Evolutionary conservation across 2,888 invertebrate species (phyloP), one percentile per base, ranked within the genome.

Genomic region (Chouioia cunea): DNA sequence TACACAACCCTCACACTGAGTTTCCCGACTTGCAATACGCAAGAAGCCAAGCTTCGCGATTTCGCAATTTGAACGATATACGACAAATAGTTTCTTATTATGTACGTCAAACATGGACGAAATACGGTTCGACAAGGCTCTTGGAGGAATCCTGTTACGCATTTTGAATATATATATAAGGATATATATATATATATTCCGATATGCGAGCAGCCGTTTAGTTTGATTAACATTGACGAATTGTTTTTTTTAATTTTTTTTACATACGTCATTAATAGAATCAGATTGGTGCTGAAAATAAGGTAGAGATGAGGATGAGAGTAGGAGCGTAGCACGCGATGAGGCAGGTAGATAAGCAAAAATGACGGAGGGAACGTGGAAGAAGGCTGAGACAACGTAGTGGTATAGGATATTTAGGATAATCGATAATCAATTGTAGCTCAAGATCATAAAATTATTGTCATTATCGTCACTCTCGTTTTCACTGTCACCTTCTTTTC

Each of bases 171-270:
- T 84, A 84, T n/a, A n/a, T n/a, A n/a, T n/a, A n/a, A n/a, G 81
- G 83, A 82, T 83, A 82, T 84, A 84, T 85, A 83, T 85, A 83
- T 85, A 84, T 85, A 83, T 82, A 85, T 81, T n/a, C n/a, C n/a
- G 10, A 36, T 36, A 60, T 16, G 16, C 52, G 48, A 62, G 52
- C 52, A 81, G 81, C 83, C 81, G 81, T 82, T 84, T 83, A 84
- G 81, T 82, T 71, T 65, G 82, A 83, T 82, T 83, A 50, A 82
- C 82, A 82, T 57, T 79, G 81, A 83, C 76, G 80, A 82, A 60
- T 68, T 84, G 83, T 83, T 84, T 85, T 83, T 79, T 83, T 83
- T 83, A 81, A 81, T 82, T 83, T 82, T 81, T 47, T 50, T 46
- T 57, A 20, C 15, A n/a, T 44, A 44, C 8, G 6, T 23, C 56